These are phyloP conservation scores for Lagodon rhomboides DNA, from an alignment of 2,797 vertebrate genomes.

Conservation along the genomic window DNA sequence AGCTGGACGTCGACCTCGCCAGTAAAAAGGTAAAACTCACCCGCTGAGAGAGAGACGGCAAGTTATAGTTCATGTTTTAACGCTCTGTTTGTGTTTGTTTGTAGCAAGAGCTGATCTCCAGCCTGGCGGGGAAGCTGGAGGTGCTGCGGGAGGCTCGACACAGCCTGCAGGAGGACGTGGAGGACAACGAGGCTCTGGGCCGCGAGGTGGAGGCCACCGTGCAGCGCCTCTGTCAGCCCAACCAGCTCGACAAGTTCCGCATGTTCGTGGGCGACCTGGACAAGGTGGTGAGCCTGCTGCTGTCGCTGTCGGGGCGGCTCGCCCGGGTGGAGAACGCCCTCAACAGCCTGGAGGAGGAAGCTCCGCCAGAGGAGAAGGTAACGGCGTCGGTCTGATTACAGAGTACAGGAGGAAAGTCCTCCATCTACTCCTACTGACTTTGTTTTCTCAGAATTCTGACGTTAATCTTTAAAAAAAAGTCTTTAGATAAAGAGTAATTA, in stretches of 20 bases:
- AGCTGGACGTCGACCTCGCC: constrained; percentile 90
- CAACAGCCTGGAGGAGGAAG: constrained; percentile 89
- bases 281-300: constrained; percentile 95
- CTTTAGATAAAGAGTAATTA: not conserved
- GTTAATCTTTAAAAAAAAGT: too few relatives aligned
- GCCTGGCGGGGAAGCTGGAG: constrained; percentile 92
- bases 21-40: constrained; percentile 90
- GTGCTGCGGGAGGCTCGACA: constrained; percentile 91
- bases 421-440: too few relatives aligned
- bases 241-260: constrained; percentile 95
- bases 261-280: constrained; percentile 97
- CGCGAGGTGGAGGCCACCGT: constrained; percentile 91
- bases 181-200: constrained; percentile 91
- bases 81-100: not conserved
- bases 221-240: constrained; percentile 91
- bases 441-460: too few relatives aligned
- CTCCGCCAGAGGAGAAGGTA: constrained; percentile 90
- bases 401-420: not conserved
- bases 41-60: not conserved
- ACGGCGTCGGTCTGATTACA: not conserved
- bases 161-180: constrained; percentile 93
- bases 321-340: constrained; percentile 95
- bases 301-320: constrained; percentile 93
- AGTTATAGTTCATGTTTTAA: too few relatives aligned
- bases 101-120: constrained; percentile 94